Percentiles rank a stretch among this genome's conserved stretches.
Evolutionary conservation across 2,888 invertebrate species (phyloP).

Genomic region (Drosophila mettleri): DNA sequence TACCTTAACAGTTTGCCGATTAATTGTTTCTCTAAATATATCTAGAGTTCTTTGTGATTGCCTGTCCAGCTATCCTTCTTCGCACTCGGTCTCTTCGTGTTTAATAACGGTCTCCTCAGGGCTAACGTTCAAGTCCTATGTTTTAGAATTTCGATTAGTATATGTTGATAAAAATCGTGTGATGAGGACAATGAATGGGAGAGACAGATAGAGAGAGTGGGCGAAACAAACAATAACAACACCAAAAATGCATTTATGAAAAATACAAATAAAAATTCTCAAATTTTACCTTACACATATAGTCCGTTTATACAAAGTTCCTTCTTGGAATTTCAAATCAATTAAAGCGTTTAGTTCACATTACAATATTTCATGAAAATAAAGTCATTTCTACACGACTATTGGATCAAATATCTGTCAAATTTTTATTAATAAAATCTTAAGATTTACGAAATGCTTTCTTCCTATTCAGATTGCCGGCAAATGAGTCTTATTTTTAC

Average conservation of each 20-base stretch:
- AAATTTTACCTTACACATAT: conserved; percentile 63
- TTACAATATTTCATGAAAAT: background rate
- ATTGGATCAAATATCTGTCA: too few relatives aligned
- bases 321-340: conserved; percentile 43
- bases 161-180: conserved; percentile 11
- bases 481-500: too few relatives aligned
- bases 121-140: conserved; percentile 57
- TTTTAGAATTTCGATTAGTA: conserved; percentile 55
- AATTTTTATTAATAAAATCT: too few relatives aligned
- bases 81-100: conserved; percentile 7
- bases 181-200: conserved; percentile 48
- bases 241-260: conserved; percentile 28
- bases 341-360: conserved; percentile 49
- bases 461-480: too few relatives aligned
- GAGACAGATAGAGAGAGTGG: conserved; percentile 14
- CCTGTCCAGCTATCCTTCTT: conserved; percentile 7
- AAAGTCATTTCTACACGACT: background rate
- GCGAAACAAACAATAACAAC: conserved; percentile 42
- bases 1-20: conserved; percentile 39
- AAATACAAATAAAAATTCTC: conserved; percentile 52
- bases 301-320: conserved; percentile 60
- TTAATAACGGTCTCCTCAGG: conserved; percentile 11
- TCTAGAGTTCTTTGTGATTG: conserved; percentile 13
- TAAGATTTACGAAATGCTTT: too few relatives aligned
- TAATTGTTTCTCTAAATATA: conserved; percentile 5